Evolutionary conservation across 2,797 vertebrate genomes (phyloP), one percentile per base, ranked within the genome.

Genomic region (Premnoplex brunnescens): DNA sequence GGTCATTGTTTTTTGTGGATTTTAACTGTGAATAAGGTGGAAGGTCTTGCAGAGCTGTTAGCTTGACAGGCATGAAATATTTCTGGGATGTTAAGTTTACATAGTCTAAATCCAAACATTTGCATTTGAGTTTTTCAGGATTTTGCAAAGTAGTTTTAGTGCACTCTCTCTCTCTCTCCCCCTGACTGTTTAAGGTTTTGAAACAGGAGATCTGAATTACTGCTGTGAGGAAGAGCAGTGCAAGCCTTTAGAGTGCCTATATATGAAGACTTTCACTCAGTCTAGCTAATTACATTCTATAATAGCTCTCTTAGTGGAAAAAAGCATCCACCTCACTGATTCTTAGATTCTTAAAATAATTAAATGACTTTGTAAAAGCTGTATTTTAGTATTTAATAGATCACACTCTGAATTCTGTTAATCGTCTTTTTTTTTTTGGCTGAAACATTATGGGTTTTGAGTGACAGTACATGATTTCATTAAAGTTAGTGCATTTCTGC

Each of bases 141-240:
- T 83, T 79, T 88, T 30, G 44, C 6, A 0, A 14, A 52, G 28
- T 23, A 48, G 3, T 69, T 83, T 9, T 22, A 77, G 11, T 72
- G 15, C 1, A 1, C 5, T 76, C 3, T 6, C 9, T 39, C 13
- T 24, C 4, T 82, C 11, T n/a, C n/a, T 2, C 59, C 30, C 28
- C 0, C 9, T 3, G 51, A 17, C 15, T 73, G 14, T 20, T 66
- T 66, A 56, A 44, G 15, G 14, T 72, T 81, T 88, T 75, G 62
- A 55, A 89, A 41, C 1, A n/a, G 41, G 7, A 59, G 10, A 5
- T 51, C 23, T 51, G 43, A 76, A 15, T 55, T 67, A 71, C 12
- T 78, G 3, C 51, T 48, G 7, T 28, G 46, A 58, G n/a, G 34
- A 72, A 30, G 13, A 69, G 14, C 58, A n/a, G 5, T 68, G 23